These are phyloP conservation scores for Lepidonotus clava DNA, from an alignment of 2,888 invertebrate species.

Conservation along the genomic window DNA sequence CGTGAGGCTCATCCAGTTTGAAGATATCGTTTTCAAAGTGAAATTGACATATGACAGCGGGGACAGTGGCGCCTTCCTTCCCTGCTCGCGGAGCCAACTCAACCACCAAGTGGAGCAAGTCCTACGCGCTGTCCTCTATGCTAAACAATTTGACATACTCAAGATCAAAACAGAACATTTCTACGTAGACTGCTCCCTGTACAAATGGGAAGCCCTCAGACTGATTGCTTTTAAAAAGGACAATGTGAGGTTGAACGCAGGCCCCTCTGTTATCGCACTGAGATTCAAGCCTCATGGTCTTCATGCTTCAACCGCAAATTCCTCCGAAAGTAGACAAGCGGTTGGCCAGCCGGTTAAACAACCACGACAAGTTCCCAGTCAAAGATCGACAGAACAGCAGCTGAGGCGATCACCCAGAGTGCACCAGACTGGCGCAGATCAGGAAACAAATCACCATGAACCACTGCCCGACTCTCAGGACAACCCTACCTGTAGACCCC, in stretches of 20 bases:
- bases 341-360: no score
- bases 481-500: no score
- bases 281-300: neutral
- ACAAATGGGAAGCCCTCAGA: neutral
- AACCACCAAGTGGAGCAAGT: conserved; percentile 24
- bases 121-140: neutral
- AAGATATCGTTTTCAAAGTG: neutral
- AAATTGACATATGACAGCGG: neutral
- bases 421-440: no score
- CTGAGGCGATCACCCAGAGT: no score
- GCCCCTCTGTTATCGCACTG: neutral
- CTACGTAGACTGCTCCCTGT: neutral
- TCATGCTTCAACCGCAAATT: no score
- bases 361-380: no score
- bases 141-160: neutral
- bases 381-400: no score
- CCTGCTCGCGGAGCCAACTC: neutral
- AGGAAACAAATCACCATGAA: no score
- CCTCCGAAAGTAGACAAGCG: no score
- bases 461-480: no score
- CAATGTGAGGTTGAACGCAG: neutral
- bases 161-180: neutral
- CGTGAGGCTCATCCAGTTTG: neutral
- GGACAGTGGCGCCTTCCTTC: neutral
- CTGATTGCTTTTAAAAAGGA: neutral